Conservation (phyloP, 2,113 vertebrate genomes). For the Leptocoma aspasia region DNA sequence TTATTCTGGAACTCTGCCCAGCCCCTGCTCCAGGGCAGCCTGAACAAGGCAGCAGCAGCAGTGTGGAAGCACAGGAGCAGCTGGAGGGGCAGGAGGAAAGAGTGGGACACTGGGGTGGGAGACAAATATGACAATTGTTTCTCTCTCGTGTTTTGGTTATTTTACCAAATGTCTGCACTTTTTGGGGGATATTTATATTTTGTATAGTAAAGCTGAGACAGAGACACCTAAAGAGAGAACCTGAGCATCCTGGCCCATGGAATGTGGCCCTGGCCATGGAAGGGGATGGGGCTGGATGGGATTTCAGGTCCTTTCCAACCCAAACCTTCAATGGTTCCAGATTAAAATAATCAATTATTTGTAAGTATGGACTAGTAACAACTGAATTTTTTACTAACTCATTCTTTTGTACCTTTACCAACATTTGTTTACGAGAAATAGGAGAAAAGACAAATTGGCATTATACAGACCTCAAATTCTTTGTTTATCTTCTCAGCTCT, state of each 20-base stretch:
- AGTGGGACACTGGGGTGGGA: not conserved
- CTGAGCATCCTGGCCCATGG: not conserved
- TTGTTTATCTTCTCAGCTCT: not conserved
- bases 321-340: not conserved
- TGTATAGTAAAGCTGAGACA: not conserved
- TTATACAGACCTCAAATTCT: not conserved
- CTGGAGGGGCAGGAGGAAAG: not conserved
- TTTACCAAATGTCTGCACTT: not conserved
- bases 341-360: not conserved
- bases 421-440: not conserved
- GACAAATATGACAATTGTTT: not conserved
- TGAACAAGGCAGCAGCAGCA: fast-evolving
- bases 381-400: not conserved
- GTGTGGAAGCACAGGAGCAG: not conserved
- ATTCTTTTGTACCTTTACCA: not conserved
- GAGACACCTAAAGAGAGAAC: not conserved
- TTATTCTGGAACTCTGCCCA: not conserved
- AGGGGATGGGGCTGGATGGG: not conserved
- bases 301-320: not conserved
- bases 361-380: not conserved
- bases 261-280: not conserved
- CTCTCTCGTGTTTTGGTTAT: not conserved
- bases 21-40: not conserved
- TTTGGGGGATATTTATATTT: not conserved
- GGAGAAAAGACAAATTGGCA: not conserved